phyloP scores from a whole-genome alignment of 2,113 vertebrate genomes.

The Paracyprichromis sp. region DNA sequence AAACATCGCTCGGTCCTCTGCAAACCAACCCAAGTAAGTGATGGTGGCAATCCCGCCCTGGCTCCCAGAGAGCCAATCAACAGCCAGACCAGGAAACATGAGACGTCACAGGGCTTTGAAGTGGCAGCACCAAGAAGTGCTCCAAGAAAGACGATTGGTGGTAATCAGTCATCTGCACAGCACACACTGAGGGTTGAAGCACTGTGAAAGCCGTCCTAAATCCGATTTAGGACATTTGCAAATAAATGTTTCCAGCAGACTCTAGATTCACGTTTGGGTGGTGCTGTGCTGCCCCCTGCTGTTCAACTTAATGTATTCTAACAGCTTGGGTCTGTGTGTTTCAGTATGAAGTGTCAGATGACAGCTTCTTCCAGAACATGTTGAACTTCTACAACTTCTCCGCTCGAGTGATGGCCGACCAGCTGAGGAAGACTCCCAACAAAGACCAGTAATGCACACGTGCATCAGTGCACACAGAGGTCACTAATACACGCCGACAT shows the following conservation, averaged over 20 bases:
- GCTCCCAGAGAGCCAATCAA: neutral
- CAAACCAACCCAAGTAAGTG: neutral
- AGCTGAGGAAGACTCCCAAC: slow-evolving; percentile 93
- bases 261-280: neutral
- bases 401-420: slow-evolving; percentile 92
- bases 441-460: slow-evolving; percentile 84
- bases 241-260: neutral
- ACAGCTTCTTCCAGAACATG: slow-evolving; percentile 98
- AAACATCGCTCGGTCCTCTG: neutral
- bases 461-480: slow-evolving; percentile 60
- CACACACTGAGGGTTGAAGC: neutral
- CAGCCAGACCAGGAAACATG: neutral
- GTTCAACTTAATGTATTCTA: neutral
- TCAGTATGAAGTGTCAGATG: slow-evolving; percentile 94
- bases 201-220: neutral
- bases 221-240: neutral
- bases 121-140: neutral
- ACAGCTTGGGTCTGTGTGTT: neutral
- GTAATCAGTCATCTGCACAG: neutral
- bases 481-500: slow-evolving; percentile 26
- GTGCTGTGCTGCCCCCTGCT: slow-evolving; percentile 17
- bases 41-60: neutral
- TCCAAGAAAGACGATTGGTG: neutral
- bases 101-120: neutral
- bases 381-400: slow-evolving; percentile 99